Conservation (phyloP, 2,797 vertebrate species). For the Girardinus metallicus region DNA sequence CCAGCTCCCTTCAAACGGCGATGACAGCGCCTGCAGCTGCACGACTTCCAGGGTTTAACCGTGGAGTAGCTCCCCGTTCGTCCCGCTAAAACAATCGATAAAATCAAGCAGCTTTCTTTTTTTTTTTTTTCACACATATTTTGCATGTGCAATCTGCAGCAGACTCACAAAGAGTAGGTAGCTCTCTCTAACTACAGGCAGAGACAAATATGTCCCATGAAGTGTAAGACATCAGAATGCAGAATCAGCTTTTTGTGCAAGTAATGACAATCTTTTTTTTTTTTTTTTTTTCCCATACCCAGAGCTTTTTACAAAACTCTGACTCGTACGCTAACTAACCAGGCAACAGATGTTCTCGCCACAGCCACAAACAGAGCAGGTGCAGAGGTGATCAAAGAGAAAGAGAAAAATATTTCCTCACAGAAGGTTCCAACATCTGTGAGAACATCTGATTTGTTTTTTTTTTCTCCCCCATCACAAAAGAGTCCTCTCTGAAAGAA, state of each 20-base stretch:
- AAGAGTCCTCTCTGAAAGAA: background rate
- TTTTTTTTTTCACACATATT: background rate
- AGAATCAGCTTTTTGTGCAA: background rate
- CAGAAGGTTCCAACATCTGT: background rate
- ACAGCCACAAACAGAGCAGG: background rate
- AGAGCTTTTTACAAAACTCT: background rate
- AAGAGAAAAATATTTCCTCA: background rate
- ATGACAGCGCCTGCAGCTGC: conserved; percentile 21
- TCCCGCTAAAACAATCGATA: background rate
- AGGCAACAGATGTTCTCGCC: background rate
- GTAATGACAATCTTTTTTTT: no score
- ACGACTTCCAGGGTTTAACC: conserved; percentile 19
- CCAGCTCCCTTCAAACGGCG: conserved; percentile 15
- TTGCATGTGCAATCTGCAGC: background rate
- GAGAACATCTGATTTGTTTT: background rate
- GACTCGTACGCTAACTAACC: background rate
- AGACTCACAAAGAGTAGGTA: background rate
- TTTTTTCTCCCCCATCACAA: background rate
- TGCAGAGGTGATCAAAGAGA: background rate
- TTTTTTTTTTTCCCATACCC: no score
- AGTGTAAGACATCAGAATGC: background rate
- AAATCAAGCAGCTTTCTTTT: background rate
- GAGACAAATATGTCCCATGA: background rate
- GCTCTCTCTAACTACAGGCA: background rate
- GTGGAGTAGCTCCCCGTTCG: background rate